Evolutionary conservation across 1,140 invertebrate genomes (phyloP).

Genomic region (Cotesia chilonis): DNA sequence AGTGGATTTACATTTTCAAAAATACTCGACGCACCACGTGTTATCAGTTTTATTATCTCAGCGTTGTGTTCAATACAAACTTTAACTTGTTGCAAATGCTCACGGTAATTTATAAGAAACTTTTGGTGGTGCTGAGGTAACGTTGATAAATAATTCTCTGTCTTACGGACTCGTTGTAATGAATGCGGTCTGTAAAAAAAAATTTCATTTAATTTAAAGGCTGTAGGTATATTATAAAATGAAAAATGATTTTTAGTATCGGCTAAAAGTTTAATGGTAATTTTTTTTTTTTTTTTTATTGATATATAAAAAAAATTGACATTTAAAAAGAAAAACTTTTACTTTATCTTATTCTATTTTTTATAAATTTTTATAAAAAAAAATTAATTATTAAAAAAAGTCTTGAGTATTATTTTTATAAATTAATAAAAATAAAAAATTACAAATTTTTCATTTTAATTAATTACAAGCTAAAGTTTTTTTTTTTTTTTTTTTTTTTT

Average conservation of each 20-base stretch:
- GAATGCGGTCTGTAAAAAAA: slow-evolving; percentile 67
- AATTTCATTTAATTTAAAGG: slow-evolving; percentile 25
- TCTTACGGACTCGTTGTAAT: slow-evolving; percentile 73
- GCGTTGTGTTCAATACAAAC: slow-evolving; percentile 87
- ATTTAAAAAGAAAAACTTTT: too few species aligned
- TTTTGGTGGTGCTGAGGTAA: slow-evolving; percentile 80
- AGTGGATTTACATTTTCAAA: slow-evolving; percentile 80
- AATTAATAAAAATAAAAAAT: too few species aligned
- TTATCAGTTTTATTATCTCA: slow-evolving; percentile 82
- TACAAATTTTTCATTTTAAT: too few species aligned
- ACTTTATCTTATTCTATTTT: too few species aligned
- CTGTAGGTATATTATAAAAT: background rate
- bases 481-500: too few species aligned
- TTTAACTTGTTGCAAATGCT: slow-evolving; percentile 79
- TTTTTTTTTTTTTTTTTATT: background rate
- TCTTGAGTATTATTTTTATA: too few species aligned
- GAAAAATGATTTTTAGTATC: background rate
- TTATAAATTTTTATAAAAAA: background rate
- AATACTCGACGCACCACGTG: slow-evolving; percentile 82
- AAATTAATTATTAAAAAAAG: too few species aligned
- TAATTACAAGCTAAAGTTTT: too few species aligned
- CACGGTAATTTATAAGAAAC: slow-evolving; percentile 77
- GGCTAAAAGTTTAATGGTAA: background rate
- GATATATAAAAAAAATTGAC: too few species aligned
- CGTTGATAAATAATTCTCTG: slow-evolving; percentile 78